These are phyloP conservation scores for Trochalopteron elliotii DNA, from an alignment of 2,113 vertebrate species.

Conservation along the genomic window DNA sequence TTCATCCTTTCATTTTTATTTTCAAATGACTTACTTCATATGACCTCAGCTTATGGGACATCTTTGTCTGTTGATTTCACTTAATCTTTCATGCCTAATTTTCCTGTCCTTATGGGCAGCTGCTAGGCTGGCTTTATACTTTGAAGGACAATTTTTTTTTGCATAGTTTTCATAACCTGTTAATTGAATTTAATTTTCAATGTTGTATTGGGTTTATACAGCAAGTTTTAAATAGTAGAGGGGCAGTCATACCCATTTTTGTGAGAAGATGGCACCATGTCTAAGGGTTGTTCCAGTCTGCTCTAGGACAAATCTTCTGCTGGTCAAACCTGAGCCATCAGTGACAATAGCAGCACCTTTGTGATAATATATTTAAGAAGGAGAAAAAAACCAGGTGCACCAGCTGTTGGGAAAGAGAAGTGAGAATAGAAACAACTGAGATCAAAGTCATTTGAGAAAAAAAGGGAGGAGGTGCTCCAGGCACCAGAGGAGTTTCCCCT, in stretches of 20 bases:
- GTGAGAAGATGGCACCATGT: neutral
- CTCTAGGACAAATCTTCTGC: neutral
- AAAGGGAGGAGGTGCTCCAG: neutral
- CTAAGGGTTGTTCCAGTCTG: fast-evolving
- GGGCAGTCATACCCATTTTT: neutral
- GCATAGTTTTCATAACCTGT: neutral
- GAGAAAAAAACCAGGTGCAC: neutral
- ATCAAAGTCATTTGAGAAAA: neutral
- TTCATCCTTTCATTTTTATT: neutral
- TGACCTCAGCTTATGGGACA: neutral
- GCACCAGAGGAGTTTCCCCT: neutral
- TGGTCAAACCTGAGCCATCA: neutral
- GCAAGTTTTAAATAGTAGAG: neutral
- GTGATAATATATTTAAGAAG: neutral
- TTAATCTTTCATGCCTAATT: neutral
- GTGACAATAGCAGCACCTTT: neutral
- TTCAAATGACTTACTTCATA: neutral
- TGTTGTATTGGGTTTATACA: neutral
- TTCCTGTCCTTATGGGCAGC: neutral
- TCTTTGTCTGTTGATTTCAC: neutral
- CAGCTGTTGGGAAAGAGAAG: neutral
- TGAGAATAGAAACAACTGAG: neutral
- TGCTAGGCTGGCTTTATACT: neutral
- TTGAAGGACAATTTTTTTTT: neutral
- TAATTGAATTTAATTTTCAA: neutral